Evolutionary conservation across 2,113 vertebrate genomes (phyloP).

Genomic region (Solenodon paradoxus): DNA sequence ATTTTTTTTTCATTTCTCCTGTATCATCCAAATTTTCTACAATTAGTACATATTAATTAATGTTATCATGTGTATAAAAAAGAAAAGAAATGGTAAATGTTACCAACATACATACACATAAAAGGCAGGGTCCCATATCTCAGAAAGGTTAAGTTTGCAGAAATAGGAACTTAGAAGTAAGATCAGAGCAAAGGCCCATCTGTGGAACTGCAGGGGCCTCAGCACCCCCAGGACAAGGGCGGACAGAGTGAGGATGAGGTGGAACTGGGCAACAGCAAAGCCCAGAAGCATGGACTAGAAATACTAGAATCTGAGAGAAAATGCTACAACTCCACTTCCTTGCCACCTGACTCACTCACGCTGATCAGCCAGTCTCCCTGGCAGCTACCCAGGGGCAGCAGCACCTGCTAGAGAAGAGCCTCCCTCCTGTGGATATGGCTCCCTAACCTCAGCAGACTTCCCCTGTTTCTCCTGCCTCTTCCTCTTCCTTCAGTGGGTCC

Average conservation of each 20-base stretch:
- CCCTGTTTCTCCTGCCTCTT: not conserved
- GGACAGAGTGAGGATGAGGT: not conserved
- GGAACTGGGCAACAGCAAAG: not conserved
- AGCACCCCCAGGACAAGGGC: not conserved
- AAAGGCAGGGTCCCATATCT: not conserved
- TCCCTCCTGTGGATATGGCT: accelerated
- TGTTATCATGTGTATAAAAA: not conserved
- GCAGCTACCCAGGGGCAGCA: not conserved
- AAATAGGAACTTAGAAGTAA: not conserved
- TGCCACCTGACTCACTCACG: not conserved
- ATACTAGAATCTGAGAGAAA: too few species aligned
- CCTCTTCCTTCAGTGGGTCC: not conserved
- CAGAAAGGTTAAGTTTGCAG: not conserved
- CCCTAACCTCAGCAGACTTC: not conserved
- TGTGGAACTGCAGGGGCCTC: too few species aligned
- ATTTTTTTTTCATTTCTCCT: not conserved
- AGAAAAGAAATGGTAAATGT: not conserved
- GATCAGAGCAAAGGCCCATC: not conserved
- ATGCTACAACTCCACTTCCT: too few species aligned
- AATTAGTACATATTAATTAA: not conserved
- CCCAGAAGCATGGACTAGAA: not conserved
- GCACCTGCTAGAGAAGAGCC: not conserved
- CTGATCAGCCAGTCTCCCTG: too few species aligned
- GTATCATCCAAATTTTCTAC: not conserved
- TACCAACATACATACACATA: too few species aligned